A percentile compares a stretch with the other conserved stretches of the same genome.
phyloP scores from a whole-genome alignment of 2,888 invertebrate species.

The Pogonocherus hispidulus region DNA sequence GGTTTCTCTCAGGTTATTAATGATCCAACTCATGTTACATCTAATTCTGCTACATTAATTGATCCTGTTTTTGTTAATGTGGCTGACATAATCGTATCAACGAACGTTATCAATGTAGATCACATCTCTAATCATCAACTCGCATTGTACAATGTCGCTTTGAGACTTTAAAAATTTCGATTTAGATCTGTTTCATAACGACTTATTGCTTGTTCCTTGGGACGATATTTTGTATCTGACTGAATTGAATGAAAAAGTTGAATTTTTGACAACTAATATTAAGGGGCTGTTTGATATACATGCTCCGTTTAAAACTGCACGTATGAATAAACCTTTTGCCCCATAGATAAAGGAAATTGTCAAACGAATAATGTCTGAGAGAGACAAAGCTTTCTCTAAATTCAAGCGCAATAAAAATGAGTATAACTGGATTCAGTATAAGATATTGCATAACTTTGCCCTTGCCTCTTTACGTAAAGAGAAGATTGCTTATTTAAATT shows the following conservation, averaged over 20 bases:
- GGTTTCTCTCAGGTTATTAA: neutral
- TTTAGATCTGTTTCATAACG: neutral
- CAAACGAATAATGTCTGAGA: slow-evolving; percentile 12
- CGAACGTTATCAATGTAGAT: neutral
- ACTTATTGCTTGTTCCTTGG: slow-evolving; percentile 20
- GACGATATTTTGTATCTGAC: slow-evolving; percentile 18
- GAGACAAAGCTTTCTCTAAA: slow-evolving; percentile 7
- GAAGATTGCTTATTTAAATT: neutral
- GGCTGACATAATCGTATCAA: neutral
- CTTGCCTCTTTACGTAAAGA: neutral
- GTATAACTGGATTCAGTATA: neutral
- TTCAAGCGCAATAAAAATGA: neutral
- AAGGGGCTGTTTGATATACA: slow-evolving; percentile 18
- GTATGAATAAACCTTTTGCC: slow-evolving; percentile 31
- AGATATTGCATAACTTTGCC: neutral
- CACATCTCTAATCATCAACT: neutral
- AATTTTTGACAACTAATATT: slow-evolving; percentile 15
- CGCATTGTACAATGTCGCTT: neutral
- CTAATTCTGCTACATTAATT: neutral
- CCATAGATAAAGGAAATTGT: slow-evolving; percentile 31
- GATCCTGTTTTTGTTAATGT: neutral
- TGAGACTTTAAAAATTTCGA: slow-evolving; percentile 13
- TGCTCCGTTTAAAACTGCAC: slow-evolving; percentile 21
- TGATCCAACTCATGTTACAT: neutral
- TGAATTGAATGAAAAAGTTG: slow-evolving; percentile 12